Conservation (phyloP, 2,113 vertebrate genomes). For the Apodemus sylvaticus region DNA sequence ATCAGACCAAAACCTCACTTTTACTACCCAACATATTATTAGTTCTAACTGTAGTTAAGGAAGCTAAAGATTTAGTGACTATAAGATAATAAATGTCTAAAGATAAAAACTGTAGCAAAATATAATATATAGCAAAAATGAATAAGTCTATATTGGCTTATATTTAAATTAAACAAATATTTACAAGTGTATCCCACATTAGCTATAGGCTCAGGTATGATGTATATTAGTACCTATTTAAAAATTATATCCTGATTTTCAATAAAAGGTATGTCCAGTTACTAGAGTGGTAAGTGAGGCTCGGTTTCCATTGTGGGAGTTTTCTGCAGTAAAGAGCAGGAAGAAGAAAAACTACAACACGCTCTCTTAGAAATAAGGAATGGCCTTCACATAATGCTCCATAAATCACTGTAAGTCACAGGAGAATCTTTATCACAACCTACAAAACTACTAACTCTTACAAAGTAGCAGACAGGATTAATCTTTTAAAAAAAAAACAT, state of each 20-base stretch:
- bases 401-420: neutral
- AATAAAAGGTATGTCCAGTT: neutral
- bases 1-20: neutral
- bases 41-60: slow-evolving; percentile 48
- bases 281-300: neutral
- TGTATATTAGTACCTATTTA: slow-evolving; percentile 48
- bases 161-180: slow-evolving; percentile 31
- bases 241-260: neutral
- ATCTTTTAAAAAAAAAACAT: neutral
- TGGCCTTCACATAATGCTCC: neutral
- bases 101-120: slow-evolving; percentile 57
- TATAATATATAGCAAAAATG: neutral
- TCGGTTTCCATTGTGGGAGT: neutral
- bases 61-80: slow-evolving; percentile 35
- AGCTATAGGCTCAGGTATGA: slow-evolving; percentile 52
- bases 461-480: slow-evolving; percentile 35
- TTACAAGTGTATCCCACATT: slow-evolving; percentile 27
- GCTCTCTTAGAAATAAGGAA: slow-evolving; percentile 23
- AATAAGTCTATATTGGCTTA: neutral
- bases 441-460: slow-evolving; percentile 25
- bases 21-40: slow-evolving; percentile 8
- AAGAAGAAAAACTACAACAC: neutral
- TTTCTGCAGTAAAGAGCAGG: neutral
- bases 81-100: slow-evolving; percentile 27
- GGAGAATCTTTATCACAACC: neutral